A percentile compares a stretch with the other conserved stretches of the same genome.
phyloP scores from a whole-genome alignment of 2,113 vertebrate genomes.

The Ancistrus triradiatus region DNA sequence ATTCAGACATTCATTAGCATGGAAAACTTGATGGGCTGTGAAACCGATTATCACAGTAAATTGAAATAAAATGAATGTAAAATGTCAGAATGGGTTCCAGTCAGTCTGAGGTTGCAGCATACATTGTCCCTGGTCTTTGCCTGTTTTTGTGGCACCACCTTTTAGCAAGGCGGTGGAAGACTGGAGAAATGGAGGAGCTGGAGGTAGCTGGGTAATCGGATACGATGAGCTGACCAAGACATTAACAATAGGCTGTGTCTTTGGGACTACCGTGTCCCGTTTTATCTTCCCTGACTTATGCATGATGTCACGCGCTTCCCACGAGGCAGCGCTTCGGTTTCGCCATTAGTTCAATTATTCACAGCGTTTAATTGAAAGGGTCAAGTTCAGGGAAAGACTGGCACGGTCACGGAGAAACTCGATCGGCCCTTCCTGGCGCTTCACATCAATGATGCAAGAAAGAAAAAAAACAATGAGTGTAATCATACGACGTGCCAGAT shows the following conservation, averaged over 20 bases:
- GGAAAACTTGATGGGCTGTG: too few relatives aligned
- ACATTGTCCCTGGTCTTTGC: slow-evolving; percentile 10
- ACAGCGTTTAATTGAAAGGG: slow-evolving; percentile 46
- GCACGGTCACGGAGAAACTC: slow-evolving; percentile 12
- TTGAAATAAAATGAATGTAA: too few relatives aligned
- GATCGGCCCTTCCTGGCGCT: slow-evolving; percentile 1
- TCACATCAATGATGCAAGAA: slow-evolving; percentile 29
- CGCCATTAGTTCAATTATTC: slow-evolving; percentile 48
- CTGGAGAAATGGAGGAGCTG: background rate
- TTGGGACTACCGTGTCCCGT: slow-evolving; percentile 19
- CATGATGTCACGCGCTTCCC: slow-evolving; percentile 48
- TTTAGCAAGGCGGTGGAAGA: slow-evolving; percentile 5
- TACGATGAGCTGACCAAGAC: slow-evolving; percentile 15
- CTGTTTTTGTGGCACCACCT: background rate
- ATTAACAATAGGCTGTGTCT: slow-evolving; percentile 28
- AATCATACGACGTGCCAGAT: too few relatives aligned
- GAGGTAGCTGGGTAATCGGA: slow-evolving; percentile 33
- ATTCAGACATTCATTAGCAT: too few relatives aligned
- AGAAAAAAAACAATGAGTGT: background rate
- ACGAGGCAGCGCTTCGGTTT: slow-evolving; percentile 35
- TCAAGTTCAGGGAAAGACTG: slow-evolving; percentile 14
- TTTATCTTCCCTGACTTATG: slow-evolving; percentile 29
- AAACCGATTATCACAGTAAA: too few relatives aligned
- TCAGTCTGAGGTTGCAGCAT: background rate
- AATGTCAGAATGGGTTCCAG: too few relatives aligned